phyloP scores from a whole-genome alignment of 2,888 invertebrate genomes.

The Rhingia rostrata region DNA sequence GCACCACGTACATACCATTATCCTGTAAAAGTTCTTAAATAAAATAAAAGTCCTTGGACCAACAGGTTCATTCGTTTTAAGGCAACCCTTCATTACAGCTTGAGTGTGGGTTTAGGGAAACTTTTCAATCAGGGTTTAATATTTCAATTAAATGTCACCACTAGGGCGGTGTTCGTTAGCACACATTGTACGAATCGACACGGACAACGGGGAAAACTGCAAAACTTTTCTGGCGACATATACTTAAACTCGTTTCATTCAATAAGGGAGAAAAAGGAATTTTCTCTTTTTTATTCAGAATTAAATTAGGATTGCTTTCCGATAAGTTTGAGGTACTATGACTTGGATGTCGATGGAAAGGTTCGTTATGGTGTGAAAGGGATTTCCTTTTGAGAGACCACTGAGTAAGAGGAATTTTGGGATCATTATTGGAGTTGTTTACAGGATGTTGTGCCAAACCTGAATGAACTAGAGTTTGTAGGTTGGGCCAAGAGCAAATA shows the following conservation, averaged over 20 bases:
- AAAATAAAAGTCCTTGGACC: too few relatives aligned
- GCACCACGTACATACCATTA: too few relatives aligned
- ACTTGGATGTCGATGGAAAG: background rate
- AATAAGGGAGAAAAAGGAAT: background rate
- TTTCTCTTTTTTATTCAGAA: background rate
- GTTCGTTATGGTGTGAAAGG: background rate
- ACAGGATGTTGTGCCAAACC: background rate
- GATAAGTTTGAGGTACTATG: conserved; percentile 22
- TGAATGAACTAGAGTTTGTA: background rate
- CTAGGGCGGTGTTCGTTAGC: conserved; percentile 9
- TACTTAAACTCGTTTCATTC: conserved; percentile 6
- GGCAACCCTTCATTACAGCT: background rate
- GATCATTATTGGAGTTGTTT: background rate
- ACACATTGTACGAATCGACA: background rate
- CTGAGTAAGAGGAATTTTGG: background rate
- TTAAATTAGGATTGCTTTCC: conserved; percentile 16
- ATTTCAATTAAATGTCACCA: conserved; percentile 11
- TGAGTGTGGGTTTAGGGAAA: background rate
- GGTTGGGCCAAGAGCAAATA: too few relatives aligned
- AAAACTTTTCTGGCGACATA: background rate
- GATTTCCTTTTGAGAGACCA: background rate
- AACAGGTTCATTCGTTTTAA: background rate
- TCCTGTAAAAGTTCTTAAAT: too few relatives aligned
- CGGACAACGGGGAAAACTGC: conserved; percentile 2
- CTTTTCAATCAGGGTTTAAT: background rate